phyloP scores from a whole-genome alignment of 2,113 vertebrate genomes.

The Dasyprocta punctata region DNA sequence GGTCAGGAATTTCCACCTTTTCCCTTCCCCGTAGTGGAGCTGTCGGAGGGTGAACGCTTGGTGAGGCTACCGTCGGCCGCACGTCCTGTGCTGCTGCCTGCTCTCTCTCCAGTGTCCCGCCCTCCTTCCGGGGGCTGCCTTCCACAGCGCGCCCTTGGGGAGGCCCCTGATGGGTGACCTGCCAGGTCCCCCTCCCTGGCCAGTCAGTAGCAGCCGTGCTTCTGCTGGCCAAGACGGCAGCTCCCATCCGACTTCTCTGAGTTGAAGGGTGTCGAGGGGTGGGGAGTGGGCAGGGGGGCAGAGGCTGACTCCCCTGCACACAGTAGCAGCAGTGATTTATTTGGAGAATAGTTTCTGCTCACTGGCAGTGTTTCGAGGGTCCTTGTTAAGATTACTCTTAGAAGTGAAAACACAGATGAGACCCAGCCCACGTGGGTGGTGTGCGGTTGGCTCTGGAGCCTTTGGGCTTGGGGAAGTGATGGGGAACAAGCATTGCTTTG shows the following conservation, averaged over 20 bases:
- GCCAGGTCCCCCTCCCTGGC: not conserved
- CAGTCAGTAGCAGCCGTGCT: accelerated
- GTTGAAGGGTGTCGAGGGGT: too few relatives aligned
- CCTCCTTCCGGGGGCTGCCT: not conserved
- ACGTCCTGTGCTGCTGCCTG: not conserved
- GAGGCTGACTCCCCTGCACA: accelerated
- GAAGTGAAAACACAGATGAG: not conserved
- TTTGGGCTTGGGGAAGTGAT: not conserved
- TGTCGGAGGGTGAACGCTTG: accelerated
- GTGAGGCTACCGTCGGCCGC: accelerated
- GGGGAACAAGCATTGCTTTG: too few relatives aligned
- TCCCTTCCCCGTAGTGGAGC: accelerated
- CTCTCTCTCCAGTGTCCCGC: not conserved
- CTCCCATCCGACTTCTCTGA: too few relatives aligned
- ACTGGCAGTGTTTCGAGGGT: not conserved
- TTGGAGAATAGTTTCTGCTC: not conserved
- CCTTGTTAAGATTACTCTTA: not conserved
- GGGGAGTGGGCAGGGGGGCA: accelerated
- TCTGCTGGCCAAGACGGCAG: not conserved
- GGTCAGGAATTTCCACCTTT: accelerated
- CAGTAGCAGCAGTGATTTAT: accelerated
- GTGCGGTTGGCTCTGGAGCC: accelerated
- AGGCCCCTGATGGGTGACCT: too few relatives aligned
- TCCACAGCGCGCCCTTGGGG: not conserved
- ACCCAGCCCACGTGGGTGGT: accelerated